These are phyloP conservation scores for Cremastinae sp. DNA, from an alignment of 2,888 invertebrate genomes.

Conservation along the genomic window DNA sequence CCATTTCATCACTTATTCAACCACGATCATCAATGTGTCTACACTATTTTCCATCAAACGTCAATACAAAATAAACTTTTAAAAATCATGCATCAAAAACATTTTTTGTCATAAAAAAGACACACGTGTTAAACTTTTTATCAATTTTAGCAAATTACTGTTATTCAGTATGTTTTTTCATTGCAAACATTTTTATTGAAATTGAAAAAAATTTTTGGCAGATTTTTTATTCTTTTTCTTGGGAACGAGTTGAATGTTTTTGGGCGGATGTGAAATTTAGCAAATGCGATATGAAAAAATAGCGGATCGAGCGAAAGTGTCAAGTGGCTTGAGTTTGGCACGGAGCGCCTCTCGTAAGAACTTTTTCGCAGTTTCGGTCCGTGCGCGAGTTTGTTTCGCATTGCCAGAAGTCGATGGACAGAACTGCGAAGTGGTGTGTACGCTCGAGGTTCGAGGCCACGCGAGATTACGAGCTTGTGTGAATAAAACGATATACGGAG, in stretches of 20 bases:
- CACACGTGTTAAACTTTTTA: too few relatives aligned
- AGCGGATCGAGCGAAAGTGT: not conserved
- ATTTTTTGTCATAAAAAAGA: too few relatives aligned
- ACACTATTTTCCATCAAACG: too few relatives aligned
- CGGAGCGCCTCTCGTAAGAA: slow-evolving; percentile 5
- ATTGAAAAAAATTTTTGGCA: not conserved
- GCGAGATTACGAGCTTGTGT: slow-evolving; percentile 42
- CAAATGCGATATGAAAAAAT: not conserved
- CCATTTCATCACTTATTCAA: not conserved
- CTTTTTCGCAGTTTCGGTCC: slow-evolving; percentile 18
- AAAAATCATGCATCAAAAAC: too few relatives aligned
- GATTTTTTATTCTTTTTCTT: too few relatives aligned
- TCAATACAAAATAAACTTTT: too few relatives aligned
- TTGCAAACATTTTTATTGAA: not conserved
- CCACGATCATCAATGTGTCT: too few relatives aligned
- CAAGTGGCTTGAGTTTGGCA: slow-evolving; percentile 10
- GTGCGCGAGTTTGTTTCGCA: slow-evolving; percentile 29
- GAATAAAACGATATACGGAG: slow-evolving; percentile 4
- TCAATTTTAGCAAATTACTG: too few relatives aligned
- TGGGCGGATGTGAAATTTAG: not conserved
- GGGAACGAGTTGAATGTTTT: not conserved
- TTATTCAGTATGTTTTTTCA: too few relatives aligned
- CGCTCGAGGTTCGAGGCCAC: slow-evolving; percentile 52
- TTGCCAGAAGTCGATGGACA: slow-evolving; percentile 43
- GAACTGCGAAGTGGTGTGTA: slow-evolving; percentile 21